phyloP scores from a whole-genome alignment of 2,797 vertebrate species.

The Syngnathus rostellatus region DNA sequence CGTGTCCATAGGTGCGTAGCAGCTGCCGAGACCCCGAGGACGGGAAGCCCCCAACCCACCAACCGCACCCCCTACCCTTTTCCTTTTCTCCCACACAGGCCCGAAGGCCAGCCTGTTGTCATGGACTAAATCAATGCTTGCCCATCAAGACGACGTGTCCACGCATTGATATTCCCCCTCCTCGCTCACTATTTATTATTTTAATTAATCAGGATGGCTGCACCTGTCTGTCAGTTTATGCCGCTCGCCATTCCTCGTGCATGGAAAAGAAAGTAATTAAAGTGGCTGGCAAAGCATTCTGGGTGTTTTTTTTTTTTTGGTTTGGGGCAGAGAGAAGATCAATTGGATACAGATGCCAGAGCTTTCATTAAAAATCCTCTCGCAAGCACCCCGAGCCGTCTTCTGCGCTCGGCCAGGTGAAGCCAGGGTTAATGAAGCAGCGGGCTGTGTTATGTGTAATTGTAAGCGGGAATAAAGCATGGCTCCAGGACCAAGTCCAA shows the following conservation, averaged over 20 bases:
- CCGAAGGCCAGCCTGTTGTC: slow-evolving; percentile 56
- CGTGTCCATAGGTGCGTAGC: slow-evolving; percentile 51
- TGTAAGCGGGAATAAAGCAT: slow-evolving; percentile 48
- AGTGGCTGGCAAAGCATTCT: slow-evolving; percentile 61
- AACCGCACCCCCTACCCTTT: background rate
- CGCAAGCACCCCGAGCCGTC: slow-evolving; percentile 51
- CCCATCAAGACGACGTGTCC: slow-evolving; percentile 49
- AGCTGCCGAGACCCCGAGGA: slow-evolving; percentile 50
- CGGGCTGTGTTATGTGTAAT: slow-evolving; percentile 45
- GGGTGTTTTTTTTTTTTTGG: slow-evolving; percentile 51
- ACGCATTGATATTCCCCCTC: slow-evolving; percentile 44
- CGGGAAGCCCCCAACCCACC: slow-evolving; percentile 18
- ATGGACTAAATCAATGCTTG: slow-evolving; percentile 58
- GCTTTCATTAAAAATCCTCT: slow-evolving; percentile 59
- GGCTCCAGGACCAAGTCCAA: slow-evolving; percentile 42
- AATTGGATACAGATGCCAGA: slow-evolving; percentile 62
- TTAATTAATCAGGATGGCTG: slow-evolving; percentile 71
- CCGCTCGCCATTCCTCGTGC: slow-evolving; percentile 39
- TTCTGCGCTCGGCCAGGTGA: slow-evolving; percentile 50
- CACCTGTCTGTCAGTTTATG: slow-evolving; percentile 67
- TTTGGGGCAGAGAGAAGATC: slow-evolving; percentile 64
- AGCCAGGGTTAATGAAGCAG: slow-evolving; percentile 50
- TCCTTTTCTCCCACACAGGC: slow-evolving; percentile 33
- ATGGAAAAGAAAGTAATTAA: slow-evolving; percentile 66
- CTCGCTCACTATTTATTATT: slow-evolving; percentile 58